A percentile compares a stretch with the other conserved stretches of the same genome.
These are phyloP conservation scores for Numenius phaeopus DNA, from an alignment of 2,797 vertebrate genomes.

Conservation along the genomic window DNA sequence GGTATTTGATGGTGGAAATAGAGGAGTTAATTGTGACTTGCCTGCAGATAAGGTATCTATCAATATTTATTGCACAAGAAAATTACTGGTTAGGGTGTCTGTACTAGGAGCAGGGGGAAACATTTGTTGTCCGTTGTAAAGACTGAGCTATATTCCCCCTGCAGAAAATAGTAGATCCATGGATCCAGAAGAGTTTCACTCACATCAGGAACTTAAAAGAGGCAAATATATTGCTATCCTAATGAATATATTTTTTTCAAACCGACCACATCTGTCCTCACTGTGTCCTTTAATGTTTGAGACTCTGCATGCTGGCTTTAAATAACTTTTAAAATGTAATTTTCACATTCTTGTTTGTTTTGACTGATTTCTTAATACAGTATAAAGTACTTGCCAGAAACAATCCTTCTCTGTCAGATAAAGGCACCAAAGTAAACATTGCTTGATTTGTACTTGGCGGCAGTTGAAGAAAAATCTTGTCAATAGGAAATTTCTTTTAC, in stretches of 20 bases:
- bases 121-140: background rate
- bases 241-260: background rate
- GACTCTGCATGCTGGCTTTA: background rate
- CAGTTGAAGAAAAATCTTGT: slow-evolving; percentile 3
- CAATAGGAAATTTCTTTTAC: slow-evolving; percentile 38
- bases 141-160: background rate
- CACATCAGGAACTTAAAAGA: background rate
- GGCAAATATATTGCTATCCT: background rate
- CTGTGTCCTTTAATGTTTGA: slow-evolving; percentile 1
- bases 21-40: background rate
- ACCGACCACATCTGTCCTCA: background rate
- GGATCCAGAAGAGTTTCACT: background rate
- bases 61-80: background rate
- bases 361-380: slow-evolving; percentile 23
- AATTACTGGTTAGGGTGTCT: background rate
- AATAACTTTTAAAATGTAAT: slow-evolving; percentile 32
- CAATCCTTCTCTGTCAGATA: slow-evolving; percentile 20
- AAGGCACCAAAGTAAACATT: slow-evolving; percentile 38
- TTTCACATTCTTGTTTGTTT: slow-evolving; percentile 53
- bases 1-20: background rate
- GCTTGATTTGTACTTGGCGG: slow-evolving; percentile 45
- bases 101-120: background rate
- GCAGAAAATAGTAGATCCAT: background rate
- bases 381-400: slow-evolving; percentile 4
- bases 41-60: background rate